Evolutionary conservation across 2,888 invertebrate genomes (phyloP), one percentile per base, ranked within the genome.

Genomic region (Choreutis nemorana): DNA sequence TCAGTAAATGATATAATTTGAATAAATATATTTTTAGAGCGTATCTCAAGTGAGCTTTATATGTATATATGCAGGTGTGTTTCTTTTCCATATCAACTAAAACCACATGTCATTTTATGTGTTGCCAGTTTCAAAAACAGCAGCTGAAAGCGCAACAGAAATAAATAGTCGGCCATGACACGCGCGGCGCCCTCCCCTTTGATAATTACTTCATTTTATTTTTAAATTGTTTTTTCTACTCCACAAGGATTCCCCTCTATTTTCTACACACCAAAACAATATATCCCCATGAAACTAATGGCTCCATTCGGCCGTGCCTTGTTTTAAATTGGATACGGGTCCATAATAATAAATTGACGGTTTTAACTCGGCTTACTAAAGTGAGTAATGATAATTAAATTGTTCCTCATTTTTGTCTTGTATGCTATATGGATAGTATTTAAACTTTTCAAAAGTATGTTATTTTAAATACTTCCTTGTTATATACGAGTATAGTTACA

Each of bases 301-400:
- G 58, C 56, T 60, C 59, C 61, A 61, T 65, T 65, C 63, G 63
- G 48, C 55, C 67, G 65, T 63, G 65, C 73, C 68, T 75, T 77
- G 72, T 77, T 78, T 77, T 71, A 78, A 77, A 77, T 78, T 73
- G 72, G 77, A 77, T 78, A 78, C 78, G 77, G 77, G 78, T 67
- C 64, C 65, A 65, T 71, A 68, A 73, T 75, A 75, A 78, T 75
- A 73, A 77, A 78, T 77, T 66, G 77, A 66, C 62, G 68, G 77
- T 65, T 70, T 75, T 72, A 70, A 68, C 64, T 55, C 53, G 59
- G 68, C 65, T 72, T 63, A 61, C 14, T 51, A 49, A 48, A 54
- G 56, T 71, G 75, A 77, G 58, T 75, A 68, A 78, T 71, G 73
- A 62, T 70, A 66, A 73, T 73, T 75, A 75, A 71, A 78, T 73